Percentiles rank a stretch among this genome's conserved stretches.
These are phyloP conservation scores for Varecia variegata DNA, from an alignment of 2,797 vertebrate genomes.

Conservation along the genomic window DNA sequence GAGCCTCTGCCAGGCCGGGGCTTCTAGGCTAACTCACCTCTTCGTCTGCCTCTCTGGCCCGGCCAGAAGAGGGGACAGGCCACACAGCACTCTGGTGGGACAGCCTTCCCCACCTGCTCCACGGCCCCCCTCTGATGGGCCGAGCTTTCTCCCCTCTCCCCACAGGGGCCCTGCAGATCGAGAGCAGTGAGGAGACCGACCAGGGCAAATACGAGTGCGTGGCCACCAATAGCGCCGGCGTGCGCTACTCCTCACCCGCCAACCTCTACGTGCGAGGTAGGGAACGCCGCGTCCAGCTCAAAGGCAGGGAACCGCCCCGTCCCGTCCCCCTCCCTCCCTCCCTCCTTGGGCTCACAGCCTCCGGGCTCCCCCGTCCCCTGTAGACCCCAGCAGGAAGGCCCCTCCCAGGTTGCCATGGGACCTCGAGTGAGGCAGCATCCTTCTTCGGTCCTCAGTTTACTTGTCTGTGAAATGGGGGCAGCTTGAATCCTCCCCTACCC, in stretches of 20 bases:
- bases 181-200: slow-evolving; percentile 99
- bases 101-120: neutral
- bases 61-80: neutral
- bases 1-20: neutral
- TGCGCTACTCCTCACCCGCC: slow-evolving; percentile 98
- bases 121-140: rapidly evolving
- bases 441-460: neutral
- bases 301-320: slow-evolving; percentile 45
- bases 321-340: neutral
- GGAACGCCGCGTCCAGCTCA: slow-evolving; percentile 85
- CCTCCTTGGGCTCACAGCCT: slow-evolving; percentile 57
- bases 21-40: neutral
- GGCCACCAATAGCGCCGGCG: slow-evolving; percentile 97
- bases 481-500: neutral
- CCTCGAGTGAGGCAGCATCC: neutral
- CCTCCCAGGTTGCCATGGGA: neutral
- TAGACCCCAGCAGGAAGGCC: slow-evolving; percentile 50
- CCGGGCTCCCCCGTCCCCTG: slow-evolving; percentile 65
- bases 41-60: neutral
- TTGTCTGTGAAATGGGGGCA: neutral
- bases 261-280: slow-evolving; percentile 99
- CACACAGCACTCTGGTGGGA: neutral
- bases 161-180: slow-evolving; percentile 97
- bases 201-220: slow-evolving; percentile 99
- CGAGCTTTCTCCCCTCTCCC: slow-evolving; percentile 61